Percentiles rank a stretch among this genome's conserved stretches.
Conservation (phyloP, 2,113 vertebrate species). For the Phoenicopterus ruber region DNA sequence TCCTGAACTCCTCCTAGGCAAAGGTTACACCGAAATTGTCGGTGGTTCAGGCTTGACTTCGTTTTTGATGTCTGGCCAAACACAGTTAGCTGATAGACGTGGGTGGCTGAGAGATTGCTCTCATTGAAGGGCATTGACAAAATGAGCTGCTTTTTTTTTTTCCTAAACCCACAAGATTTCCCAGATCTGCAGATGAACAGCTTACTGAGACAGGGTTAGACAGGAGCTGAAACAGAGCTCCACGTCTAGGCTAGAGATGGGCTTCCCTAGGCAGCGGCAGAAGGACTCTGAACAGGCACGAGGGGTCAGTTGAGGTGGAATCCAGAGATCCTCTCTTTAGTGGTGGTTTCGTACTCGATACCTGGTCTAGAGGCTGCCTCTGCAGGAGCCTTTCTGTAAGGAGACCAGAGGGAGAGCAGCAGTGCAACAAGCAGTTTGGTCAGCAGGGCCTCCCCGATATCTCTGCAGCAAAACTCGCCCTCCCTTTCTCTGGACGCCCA, state of each 20-base stretch:
- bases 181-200: background rate
- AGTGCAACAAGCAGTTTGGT: background rate
- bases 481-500: fast-evolving
- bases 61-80: background rate
- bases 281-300: background rate
- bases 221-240: background rate
- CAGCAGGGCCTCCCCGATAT: background rate
- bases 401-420: background rate
- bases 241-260: background rate
- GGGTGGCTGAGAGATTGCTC: background rate
- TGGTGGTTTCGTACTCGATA: background rate
- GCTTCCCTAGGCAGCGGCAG: background rate
- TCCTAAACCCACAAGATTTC: background rate
- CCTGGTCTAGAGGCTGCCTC: background rate
- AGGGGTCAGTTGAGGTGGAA: background rate
- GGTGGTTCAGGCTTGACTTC: background rate
- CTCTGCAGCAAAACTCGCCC: background rate
- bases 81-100: background rate
- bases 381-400: background rate
- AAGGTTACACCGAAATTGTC: background rate
- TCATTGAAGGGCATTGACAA: background rate
- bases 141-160: background rate
- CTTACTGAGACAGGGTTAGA: background rate
- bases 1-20: background rate
- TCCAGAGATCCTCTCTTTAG: background rate